phyloP scores from a whole-genome alignment of 1,140 invertebrate genomes.

The Hyphantria cunea region DNA sequence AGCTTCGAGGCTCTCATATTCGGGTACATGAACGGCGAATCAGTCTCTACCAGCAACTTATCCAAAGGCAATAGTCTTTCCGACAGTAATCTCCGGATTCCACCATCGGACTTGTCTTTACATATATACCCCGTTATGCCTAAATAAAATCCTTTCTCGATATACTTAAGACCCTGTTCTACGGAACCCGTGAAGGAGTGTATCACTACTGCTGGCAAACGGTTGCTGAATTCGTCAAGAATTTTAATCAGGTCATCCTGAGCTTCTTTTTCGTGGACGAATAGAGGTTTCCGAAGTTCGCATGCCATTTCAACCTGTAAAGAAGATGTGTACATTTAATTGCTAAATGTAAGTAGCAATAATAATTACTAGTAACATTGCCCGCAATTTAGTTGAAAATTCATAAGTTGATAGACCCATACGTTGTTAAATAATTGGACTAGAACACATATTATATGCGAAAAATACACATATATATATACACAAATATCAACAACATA shows the following conservation, averaged over 20 bases:
- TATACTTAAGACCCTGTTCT: constrained; percentile 91
- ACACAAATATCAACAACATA: too few relatives aligned
- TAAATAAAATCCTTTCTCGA: constrained; percentile 92
- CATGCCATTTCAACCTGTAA: constrained; percentile 91
- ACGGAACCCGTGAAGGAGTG: constrained; percentile 96
- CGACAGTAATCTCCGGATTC: constrained; percentile 91
- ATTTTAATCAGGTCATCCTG: constrained; percentile 88
- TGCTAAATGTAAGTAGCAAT: neutral
- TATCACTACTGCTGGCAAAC: constrained; percentile 91
- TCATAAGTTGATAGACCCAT: too few relatives aligned
- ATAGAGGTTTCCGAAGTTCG: constrained; percentile 92
- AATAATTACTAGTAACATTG: too few relatives aligned
- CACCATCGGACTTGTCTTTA: constrained; percentile 96
- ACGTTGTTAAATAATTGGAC: too few relatives aligned
- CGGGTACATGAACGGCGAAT: constrained; percentile 98
- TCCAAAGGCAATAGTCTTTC: constrained; percentile 92
- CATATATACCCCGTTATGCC: constrained; percentile 90
- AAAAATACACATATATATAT: too few relatives aligned
- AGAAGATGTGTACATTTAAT: constrained; percentile 2
- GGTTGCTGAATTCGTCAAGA: constrained; percentile 80
- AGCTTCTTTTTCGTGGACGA: constrained; percentile 95
- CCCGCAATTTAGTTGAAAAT: too few relatives aligned
- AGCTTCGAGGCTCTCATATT: constrained; percentile 96
- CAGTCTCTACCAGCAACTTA: constrained; percentile 93
- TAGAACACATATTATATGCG: too few relatives aligned